Base-by-base conservation (phyloP, 23 tunicate species). In the Corella eumyota region DNA sequence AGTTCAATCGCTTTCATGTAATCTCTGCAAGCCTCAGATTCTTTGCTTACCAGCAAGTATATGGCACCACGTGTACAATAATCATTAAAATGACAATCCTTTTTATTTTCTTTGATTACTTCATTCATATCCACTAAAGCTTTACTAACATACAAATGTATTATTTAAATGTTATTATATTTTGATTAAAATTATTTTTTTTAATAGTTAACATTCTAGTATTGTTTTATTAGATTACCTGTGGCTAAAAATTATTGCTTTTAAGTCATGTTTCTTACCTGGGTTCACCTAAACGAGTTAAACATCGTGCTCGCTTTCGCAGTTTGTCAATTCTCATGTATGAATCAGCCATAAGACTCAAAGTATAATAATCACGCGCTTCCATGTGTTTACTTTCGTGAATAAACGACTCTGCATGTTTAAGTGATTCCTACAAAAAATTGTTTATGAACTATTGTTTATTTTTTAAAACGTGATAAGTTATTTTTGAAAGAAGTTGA, bases 301-400 rank as follows among this genome's bases (percentile, higher is more conserved):
- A 60, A 33, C 94, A 84, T 25, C 69, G 37, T 0, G 83, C 64
- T 23, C 94, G 76, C 68, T 52, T 48, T 2, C 94, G 83, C 27
- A 75, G 54, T 26, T 69, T 75, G 62, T 84, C 83, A 20, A 63
- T 28, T 34, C 66, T 69, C 36, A 49, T 54, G 37, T 45, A 29
- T 1, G 75, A 47, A 45, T 67, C 75, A 46, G 94, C 83, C 65
- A 75, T 45, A 49, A 84, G 24, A 56, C 94, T 84, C 38, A 84
- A 34, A 6, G 72, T 45, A 45, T 51, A 70, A 48, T 57, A 70
- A 34, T 75, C 83, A 55, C 81, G 69, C 45, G 94, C 72, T 64
- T 79, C 74, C 15, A 47, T 30, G 30, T 30, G 64, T 35, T 84
- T 69, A 0, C 57, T 75, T 20, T 69, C 72, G 2, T 50, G 70